Conservation (phyloP, 2,113 vertebrate species). For the Pteruthius melanotis region DNA sequence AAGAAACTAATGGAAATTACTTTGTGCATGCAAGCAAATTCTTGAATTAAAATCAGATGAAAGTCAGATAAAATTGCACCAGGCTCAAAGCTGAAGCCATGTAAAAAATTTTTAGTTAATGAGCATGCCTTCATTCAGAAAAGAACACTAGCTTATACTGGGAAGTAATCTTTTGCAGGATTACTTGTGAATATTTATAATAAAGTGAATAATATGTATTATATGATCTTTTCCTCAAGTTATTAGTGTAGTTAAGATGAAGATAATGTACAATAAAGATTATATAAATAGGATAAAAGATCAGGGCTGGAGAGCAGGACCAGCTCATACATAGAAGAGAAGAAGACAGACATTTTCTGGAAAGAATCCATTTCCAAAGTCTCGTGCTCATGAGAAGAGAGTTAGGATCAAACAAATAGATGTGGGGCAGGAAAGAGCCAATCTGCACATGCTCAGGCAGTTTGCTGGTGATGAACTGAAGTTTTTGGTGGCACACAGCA, state of each 20-base stretch:
- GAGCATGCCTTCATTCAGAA: not conserved
- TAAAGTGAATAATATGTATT: not conserved
- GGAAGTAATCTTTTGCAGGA: not conserved
- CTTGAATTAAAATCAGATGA: conserved; percentile 38
- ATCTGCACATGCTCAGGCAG: not conserved
- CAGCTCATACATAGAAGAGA: not conserved
- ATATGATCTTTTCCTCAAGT: not conserved
- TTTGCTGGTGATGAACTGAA: rapidly evolving
- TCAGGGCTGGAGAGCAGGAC: not conserved
- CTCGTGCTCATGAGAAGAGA: not conserved
- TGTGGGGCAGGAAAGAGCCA: not conserved
- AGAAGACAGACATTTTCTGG: not conserved
- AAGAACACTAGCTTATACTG: not conserved
- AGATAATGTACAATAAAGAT: not conserved
- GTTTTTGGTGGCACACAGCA: not conserved
- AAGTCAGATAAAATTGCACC: not conserved
- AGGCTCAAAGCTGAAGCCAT: not conserved
- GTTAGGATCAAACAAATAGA: not conserved
- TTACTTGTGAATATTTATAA: not conserved
- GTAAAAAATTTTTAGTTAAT: not conserved
- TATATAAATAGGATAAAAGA: not conserved
- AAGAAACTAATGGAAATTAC: conserved; percentile 26
- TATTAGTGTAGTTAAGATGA: not conserved
- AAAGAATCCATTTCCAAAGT: not conserved
- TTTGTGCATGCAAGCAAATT: not conserved